Evolutionary conservation across 2,888 invertebrate species (phyloP), one percentile per base, ranked within the genome.

Genomic region (Agapostemon virescens): DNA sequence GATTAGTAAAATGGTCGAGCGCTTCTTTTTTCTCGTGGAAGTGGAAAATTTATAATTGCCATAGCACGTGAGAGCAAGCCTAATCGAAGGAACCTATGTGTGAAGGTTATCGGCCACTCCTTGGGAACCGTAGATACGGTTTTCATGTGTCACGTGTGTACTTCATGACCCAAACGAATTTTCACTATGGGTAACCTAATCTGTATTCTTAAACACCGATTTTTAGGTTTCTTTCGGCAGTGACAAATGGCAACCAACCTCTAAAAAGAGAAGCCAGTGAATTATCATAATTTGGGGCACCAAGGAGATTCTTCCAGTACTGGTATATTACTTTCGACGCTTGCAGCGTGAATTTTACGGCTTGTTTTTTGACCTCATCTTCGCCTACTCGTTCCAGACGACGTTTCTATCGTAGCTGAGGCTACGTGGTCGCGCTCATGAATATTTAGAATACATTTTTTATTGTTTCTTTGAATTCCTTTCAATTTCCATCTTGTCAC

Each of bases 41-140:
- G 45, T 72, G 79, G 79, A 79, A 79, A 78, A 63, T 72, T 79
- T 63, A 17, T 52, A 67, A 67, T 78, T 72, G 26, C 26, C 15
- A 26, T 17, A 26, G 17, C 17, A 52, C 11, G 33, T 52, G 67
- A 67, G 67, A 42, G 61, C 15, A 26, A 33, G 2, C 30, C 42
- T 74, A 77, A 77, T 68, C 74, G 42, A 72, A n/a, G 42, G 17
- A 70, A 70, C 38, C 75, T n/a, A 67, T 67, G 52, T 36, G 36
- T 63, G 49, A 63, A 49, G 79, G 79, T 78, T 79, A 79, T 79
- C 79, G 61, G 26, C 15, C 45, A 42, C 40, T 79, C 58, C 17
- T 40, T 7, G 33, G 55, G 26, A 6, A 9, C 15, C 40, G 30
- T 15, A 77, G 77, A 79, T 79, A 78, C 36, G 26, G 61, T 40